Evolutionary conservation across 2,113 vertebrate genomes (phyloP), one percentile per base, ranked within the genome.

Genomic region (Xenus cinereus): DNA sequence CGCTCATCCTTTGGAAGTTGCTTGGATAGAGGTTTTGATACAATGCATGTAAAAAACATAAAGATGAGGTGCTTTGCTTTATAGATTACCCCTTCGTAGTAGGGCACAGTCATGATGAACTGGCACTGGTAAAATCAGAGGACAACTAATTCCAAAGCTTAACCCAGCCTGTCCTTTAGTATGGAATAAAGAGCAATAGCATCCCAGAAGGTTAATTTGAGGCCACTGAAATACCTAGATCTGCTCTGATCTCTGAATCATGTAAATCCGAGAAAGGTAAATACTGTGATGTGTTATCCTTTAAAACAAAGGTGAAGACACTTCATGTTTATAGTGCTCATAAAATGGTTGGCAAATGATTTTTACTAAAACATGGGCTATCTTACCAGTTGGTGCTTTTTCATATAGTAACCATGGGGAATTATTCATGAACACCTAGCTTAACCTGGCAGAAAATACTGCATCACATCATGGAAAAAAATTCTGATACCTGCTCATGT

Each of bases 361-460:
- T 33, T 6, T 87, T 19, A 23, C 46, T 68, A 53, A 68, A 84
- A 77, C 66, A 48, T 64, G 56, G 89, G 5, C 48, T 59, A 6
- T 37, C 23, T 75, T 81, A 64, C 37, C 27, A 30, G 7, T 78
- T 72, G 43, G 43, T 93, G 56, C 53, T 39, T 87, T 93, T 84
- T 88, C 73, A 53, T 78, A 4, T 53, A 77, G 64, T 69, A 86
- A 71, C 32, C 20, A 41, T 0, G 43, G 45, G 35, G 62, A 86
- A 68, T 95, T 94, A 82, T 72, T 89, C 74, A 78, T 37, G 30
- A 69, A 9, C 45, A 64, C 57, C 26, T 46, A 43, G 37, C 51
- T 91, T 68, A 87, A 60, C 63, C 77, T 91, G 81, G 53, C 39
- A 82, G 20, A 63, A 92, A 90, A 59, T 41, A 64, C 30, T 54